Base-by-base conservation (phyloP, 2,113 vertebrate species). In the Lutjanus erythropterus region DNA sequence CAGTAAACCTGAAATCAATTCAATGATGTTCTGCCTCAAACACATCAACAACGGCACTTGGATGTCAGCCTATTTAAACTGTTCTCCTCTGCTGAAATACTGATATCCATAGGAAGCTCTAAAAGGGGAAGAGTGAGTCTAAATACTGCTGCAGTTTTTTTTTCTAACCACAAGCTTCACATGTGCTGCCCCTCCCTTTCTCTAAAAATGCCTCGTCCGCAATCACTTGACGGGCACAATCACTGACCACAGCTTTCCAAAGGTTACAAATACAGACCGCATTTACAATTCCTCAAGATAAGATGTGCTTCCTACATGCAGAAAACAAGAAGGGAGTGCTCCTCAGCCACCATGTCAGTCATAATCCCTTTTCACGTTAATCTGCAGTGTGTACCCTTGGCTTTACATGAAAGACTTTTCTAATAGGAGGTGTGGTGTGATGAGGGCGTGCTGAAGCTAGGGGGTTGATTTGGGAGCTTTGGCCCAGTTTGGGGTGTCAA, bases 221-320 rank as follows among this genome's bases (percentile, higher is more conserved):
- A 81, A 35, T 84, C 73, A 52, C 72, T 77, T 41, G 33, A 82
- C 64, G 27, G 33, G 27, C 70, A 71, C 72, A 68, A 52, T 83
- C 79, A 75, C 77, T 50, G 74, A 31, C 33, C 37, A 1, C 12
- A 15, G n/a, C 75, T 84, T 83, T 89, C 89, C 90, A 91, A 88
- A 93, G 91, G 92, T 93, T 86, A 72, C 18, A 70, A 81, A 73
- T 25, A 58, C 69, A 78, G 41, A 18, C 55, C 9, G 21, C 67
- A 33, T 88, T 92, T 83, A 88, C 65, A 76, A 82, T 84, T 53
- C 9, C 47, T 60, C 7, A 0, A 75, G 91, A 93, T 92, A 90
- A 91, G 83, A 87, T 86, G 41, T 79, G 74, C 73, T 53, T 76
- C 50, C 67, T 70, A 46, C 3, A 50, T 41, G 61, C 3, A 29